phyloP scores from a whole-genome alignment of 1,140 invertebrate genomes.

The Magallana ariakensis region DNA sequence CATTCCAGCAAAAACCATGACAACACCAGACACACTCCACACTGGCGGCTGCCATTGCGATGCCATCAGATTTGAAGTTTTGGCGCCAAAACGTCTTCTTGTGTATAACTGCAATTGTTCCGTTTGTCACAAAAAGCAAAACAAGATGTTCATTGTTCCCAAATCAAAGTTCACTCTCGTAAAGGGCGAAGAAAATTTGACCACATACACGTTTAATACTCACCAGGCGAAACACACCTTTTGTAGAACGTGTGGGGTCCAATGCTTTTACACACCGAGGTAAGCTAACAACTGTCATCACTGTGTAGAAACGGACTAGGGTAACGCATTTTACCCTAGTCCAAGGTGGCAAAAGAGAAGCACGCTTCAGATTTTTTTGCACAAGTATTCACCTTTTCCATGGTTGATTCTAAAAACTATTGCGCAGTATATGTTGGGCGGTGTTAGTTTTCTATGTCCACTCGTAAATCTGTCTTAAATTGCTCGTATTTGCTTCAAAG shows the following conservation, averaged over 20 bases:
- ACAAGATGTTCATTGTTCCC: constrained; percentile 81
- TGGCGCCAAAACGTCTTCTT: constrained; percentile 75
- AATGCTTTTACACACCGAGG: constrained; percentile 82
- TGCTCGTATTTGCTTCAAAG: no score
- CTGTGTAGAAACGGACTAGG: no score
- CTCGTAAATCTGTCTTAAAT: no score
- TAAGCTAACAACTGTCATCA: neutral
- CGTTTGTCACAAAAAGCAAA: constrained; percentile 82
- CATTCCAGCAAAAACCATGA: constrained; percentile 62
- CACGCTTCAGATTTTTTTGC: no score
- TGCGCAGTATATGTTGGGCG: no score
- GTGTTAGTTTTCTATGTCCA: no score
- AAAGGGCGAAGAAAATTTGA: constrained; percentile 79
- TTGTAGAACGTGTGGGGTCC: constrained; percentile 82
- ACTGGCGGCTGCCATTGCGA: constrained; percentile 82
- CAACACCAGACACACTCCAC: constrained; percentile 64
- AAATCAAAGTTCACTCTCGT: constrained; percentile 79
- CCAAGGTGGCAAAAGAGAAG: no score
- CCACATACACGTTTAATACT: constrained; percentile 82
- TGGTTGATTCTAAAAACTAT: no score
- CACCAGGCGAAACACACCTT: constrained; percentile 82
- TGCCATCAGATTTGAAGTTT: constrained; percentile 80
- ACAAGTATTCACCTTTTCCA: no score
- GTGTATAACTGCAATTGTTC: constrained; percentile 82
- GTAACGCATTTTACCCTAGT: no score